Evolutionary conservation across 2,888 invertebrate species (phyloP), one percentile per base, ranked within the genome.

Genomic region (Brachyptera risi): DNA sequence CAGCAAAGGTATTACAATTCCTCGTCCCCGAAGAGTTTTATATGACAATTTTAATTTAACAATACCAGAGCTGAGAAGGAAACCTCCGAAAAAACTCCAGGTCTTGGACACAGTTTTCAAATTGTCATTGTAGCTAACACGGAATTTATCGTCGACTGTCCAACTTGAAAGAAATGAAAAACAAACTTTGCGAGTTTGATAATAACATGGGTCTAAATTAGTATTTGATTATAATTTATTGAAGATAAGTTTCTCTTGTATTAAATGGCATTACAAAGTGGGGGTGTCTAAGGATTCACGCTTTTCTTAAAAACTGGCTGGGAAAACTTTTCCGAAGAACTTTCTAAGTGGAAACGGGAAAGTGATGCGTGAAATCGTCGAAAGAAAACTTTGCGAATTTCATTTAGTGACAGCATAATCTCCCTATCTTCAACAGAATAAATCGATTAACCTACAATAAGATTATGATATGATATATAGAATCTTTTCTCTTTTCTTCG

Each of bases 151-250:
- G 17, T 17, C 13, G 40, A 38, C 13, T n/a, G 17, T 38, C 15
- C 13, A 38, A 38, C 40, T 38, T 38, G 40, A 13, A 11, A 38
- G 3, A 44, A 44, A 44, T 19, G 44, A 44, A 11, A 44, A 44
- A 19, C 17, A 15, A 44, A 44, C 19, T 44, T 44, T 2, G 19
- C 31, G 44, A 17, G 21, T 31, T 54, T 54, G 35, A 54, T 54
- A 54, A 54, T 37, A 38, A 54, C 35, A 47, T 37, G 35, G 27
- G 54, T 35, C 21, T 54, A 47, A 47, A 47, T 47, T 47, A 35
- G 35, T 54, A 35, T 54, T 54, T 54, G 54, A 54, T 54, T 54
- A 54, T 54, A 54, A 54, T 54, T 54, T 54, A 54, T 54, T 24
- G 54, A 54, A 54, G 54, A 19, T 54, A 54, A 54, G 35, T 47